Conservation (phyloP, 2,888 invertebrate genomes). For the Sesia bembeciformis region DNA sequence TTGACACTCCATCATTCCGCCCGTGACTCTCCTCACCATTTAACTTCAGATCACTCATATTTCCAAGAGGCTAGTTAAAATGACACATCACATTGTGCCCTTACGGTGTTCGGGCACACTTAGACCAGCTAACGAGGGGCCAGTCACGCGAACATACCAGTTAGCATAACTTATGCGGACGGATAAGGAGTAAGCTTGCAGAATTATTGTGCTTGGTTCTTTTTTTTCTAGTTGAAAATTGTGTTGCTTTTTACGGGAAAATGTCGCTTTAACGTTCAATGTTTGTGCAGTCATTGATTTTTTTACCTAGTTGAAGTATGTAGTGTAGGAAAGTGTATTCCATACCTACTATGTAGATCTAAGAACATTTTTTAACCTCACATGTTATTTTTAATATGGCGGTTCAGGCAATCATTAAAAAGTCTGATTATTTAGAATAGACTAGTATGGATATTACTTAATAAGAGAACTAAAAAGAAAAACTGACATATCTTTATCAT, state of each 20-base stretch:
- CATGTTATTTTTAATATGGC: no score
- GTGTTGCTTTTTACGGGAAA: constrained; percentile 9
- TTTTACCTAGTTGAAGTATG: neutral
- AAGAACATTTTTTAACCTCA: no score
- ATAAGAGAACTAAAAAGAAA: no score
- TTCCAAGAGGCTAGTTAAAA: constrained; percentile 25
- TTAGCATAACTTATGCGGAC: constrained; percentile 53
- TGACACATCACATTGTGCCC: constrained; percentile 22
- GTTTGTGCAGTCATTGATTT: neutral
- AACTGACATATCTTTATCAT: no score
- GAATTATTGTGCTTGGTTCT: constrained; percentile 39
- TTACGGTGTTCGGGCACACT: constrained; percentile 8
- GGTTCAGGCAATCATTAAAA: no score
- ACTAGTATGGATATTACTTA: no score
- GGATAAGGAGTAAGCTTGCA: constrained; percentile 48
- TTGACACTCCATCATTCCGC: no score
- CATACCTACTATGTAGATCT: no score
- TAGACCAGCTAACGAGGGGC: constrained; percentile 22
- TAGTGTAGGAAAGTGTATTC: no score
- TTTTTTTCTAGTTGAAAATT: constrained; percentile 23
- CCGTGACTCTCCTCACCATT: neutral
- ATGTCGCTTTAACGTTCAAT: neutral
- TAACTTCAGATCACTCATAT: constrained; percentile 17
- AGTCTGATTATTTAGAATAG: no score
- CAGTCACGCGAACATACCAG: constrained; percentile 41